A percentile compares a stretch with the other conserved stretches of the same genome.
These are phyloP conservation scores for Jaculus jaculus DNA, from an alignment of 2,113 vertebrate species.

Conservation along the genomic window DNA sequence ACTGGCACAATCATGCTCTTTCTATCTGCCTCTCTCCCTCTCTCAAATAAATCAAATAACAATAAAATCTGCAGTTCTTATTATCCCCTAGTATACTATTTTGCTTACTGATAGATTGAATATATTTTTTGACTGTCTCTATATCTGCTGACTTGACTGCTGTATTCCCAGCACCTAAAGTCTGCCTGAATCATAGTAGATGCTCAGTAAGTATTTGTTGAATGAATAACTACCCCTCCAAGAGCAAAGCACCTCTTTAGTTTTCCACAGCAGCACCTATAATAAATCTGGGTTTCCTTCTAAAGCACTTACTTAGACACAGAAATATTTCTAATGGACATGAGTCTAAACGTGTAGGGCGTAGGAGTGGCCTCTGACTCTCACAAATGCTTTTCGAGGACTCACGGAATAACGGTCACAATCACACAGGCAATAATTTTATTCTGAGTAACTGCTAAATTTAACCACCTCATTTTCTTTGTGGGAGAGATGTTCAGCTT, in stretches of 20 bases:
- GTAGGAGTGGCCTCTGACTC: neutral
- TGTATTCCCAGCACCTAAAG: neutral
- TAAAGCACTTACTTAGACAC: neutral
- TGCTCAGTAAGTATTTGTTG: constrained; percentile 57
- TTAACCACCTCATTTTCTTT: neutral
- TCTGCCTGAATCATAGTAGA: neutral
- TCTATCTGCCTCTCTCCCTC: no score
- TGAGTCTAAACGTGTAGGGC: neutral
- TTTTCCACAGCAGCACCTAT: neutral
- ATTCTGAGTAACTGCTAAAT: neutral
- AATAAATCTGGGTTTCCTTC: neutral
- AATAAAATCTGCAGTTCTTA: neutral
- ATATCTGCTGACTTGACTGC: neutral
- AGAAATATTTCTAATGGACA: neutral
- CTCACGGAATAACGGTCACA: neutral
- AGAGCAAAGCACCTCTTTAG: neutral
- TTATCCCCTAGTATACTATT: neutral
- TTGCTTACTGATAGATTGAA: neutral
- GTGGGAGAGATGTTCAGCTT: neutral
- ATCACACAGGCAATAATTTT: neutral
- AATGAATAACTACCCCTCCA: neutral
- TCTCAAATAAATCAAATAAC: no score
- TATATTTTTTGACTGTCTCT: neutral
- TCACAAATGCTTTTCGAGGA: constrained; percentile 21
- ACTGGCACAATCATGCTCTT: no score